Conservation (phyloP, 2,797 vertebrate species). For the Myoxocephalus aenaeus region DNA sequence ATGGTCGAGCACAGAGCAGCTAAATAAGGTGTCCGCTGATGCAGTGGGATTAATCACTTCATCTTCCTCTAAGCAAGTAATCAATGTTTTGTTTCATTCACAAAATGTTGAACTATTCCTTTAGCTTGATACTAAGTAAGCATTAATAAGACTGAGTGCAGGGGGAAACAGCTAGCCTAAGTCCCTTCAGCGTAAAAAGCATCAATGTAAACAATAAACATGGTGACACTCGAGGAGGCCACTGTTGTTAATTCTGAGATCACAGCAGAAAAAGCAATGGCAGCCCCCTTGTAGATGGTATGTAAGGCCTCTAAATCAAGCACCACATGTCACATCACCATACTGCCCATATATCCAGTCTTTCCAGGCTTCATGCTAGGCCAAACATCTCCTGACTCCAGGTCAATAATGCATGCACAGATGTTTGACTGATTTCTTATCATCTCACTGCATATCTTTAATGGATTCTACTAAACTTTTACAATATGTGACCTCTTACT, state of each 20-base stretch:
- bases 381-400: conserved; percentile 2
- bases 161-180: not conserved
- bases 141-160: not conserved
- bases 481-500: not conserved
- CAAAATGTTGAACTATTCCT: not conserved
- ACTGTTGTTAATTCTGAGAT: not conserved
- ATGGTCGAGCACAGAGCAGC: not conserved
- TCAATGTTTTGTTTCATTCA: not conserved
- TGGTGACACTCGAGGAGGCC: not conserved
- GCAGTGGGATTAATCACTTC: not conserved
- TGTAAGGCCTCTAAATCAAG: not conserved
- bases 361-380: not conserved
- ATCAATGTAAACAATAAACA: not conserved
- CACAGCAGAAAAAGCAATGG: not conserved
- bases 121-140: conserved; percentile 3
- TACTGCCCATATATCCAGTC: not conserved
- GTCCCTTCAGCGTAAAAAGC: not conserved
- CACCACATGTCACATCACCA: not conserved
- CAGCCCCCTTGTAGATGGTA: not conserved
- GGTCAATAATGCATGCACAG: not conserved
- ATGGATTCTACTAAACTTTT: not conserved
- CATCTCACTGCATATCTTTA: not conserved
- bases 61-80: not conserved
- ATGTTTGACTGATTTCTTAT: not conserved
- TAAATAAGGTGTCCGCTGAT: not conserved